Conservation (phyloP, 2,113 vertebrate genomes). For the Agapornis roseicollis region DNA sequence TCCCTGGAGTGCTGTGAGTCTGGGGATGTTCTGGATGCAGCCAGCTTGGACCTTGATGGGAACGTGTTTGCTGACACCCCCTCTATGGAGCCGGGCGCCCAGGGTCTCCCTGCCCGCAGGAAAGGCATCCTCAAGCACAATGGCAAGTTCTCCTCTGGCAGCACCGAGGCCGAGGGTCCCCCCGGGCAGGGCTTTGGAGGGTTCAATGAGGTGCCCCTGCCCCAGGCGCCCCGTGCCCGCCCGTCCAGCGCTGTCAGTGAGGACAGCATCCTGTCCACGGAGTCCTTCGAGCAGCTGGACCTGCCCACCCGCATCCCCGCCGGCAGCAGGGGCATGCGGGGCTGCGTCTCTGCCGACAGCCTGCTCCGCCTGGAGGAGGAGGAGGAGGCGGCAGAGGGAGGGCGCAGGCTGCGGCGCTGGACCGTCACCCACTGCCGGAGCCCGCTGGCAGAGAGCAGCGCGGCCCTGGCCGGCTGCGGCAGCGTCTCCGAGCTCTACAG, state of each 20-base stretch:
- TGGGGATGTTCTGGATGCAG: conserved; percentile 42
- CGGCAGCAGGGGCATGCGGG: conserved; percentile 70
- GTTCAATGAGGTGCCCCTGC: conserved; percentile 75
- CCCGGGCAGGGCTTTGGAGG: conserved; percentile 71
- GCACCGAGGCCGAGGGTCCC: not conserved
- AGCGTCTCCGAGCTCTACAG: conserved; percentile 75
- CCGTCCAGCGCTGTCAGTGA: conserved; percentile 84
- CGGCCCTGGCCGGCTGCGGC: conserved; percentile 82
- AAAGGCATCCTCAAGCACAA: conserved; percentile 93
- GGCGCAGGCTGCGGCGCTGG: conserved; percentile 66
- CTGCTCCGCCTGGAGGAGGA: conserved; percentile 79
- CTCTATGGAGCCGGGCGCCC: not conserved
- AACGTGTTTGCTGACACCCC: conserved; percentile 13
- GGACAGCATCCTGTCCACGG: conserved; percentile 95
- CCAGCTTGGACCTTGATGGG: conserved; percentile 51
- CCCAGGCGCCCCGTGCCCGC: not conserved
- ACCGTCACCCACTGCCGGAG: conserved; percentile 70
- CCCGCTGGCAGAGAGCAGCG: conserved; percentile 72
- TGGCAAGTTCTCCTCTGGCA: conserved; percentile 83
- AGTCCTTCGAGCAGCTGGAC: conserved; percentile 94
- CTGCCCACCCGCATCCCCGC: conserved; percentile 75
- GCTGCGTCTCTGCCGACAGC: conserved; percentile 87
- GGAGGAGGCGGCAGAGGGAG: conserved; percentile 9
- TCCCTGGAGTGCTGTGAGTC: conserved; percentile 86
- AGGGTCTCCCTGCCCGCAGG: conserved; percentile 28